Conservation (phyloP, 2,797 vertebrate species). For the Nyctibius grandis region DNA sequence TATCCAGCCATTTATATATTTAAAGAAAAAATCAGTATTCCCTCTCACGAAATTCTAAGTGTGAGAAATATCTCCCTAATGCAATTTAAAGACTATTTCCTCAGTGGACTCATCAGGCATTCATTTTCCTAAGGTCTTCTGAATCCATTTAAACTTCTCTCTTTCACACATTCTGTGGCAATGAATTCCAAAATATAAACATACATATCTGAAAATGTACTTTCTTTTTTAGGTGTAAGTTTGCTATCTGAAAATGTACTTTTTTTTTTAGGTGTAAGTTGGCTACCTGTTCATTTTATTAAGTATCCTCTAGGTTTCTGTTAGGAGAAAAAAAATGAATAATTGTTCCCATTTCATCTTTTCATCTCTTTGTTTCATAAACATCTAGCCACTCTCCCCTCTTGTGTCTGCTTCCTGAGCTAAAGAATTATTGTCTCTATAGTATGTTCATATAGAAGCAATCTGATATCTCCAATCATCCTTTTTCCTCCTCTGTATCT, state of each 20-base stretch:
- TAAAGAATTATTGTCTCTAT: not conserved
- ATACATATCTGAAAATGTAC: not conserved
- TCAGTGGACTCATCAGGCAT: constrained; percentile 17
- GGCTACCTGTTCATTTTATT: not conserved
- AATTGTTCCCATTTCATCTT: not conserved
- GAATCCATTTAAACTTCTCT: constrained; percentile 18
- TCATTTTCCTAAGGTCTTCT: constrained; percentile 30
- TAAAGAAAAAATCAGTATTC: constrained; percentile 42
- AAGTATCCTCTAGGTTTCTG: not conserved
- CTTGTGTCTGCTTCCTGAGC: not conserved
- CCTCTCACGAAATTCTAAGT: constrained; percentile 28
- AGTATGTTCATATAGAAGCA: not conserved
- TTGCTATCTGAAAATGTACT: not conserved
- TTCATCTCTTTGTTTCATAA: not conserved
- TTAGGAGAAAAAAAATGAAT: not conserved
- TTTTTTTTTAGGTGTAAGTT: not conserved
- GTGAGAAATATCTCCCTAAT: constrained; percentile 24
- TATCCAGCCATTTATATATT: constrained; percentile 36
- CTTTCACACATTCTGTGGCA: not conserved
- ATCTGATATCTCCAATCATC: not conserved
- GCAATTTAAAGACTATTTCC: constrained; percentile 30
- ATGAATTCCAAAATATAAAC: constrained; percentile 21
- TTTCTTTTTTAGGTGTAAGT: not conserved
- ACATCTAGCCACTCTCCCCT: not conserved
- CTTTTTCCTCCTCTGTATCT: not conserved